Evolutionary conservation across 2,113 vertebrate genomes (phyloP), one percentile per base, ranked within the genome.

Genomic region (Archilochus colubris): DNA sequence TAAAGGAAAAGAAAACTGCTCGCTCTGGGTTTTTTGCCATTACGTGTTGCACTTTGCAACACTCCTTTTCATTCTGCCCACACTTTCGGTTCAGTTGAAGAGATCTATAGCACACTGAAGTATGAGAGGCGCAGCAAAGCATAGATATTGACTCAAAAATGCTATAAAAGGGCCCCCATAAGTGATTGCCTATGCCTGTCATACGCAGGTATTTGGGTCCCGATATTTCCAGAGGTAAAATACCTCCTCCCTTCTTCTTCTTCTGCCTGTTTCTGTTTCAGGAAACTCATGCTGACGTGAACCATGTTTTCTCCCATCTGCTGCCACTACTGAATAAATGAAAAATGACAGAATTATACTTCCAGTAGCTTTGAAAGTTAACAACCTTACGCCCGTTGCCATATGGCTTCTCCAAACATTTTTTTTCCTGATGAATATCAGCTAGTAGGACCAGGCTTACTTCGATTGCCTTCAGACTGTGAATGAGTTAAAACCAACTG

Each of bases 271-370:
- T 97, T 97, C 91, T 92, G 86, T 96, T 97, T 97, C 86, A 91
- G 94, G 94, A 96, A 96, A 96, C 95, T 95, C 91, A 95, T 66
- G 91, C 88, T 97, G 96, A 97, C 95, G 81, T 82, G 93, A 96
- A 97, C 82, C 96, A 97, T 97, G 96, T 97, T 97, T 97, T 95
- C 74, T 96, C 80, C 97, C 95, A 97, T 95, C 95, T 97, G 96
- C 96, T 79, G 66, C 90, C 93, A 90, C 93, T 91, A 93, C 69
- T 93, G 92, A 97, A 94, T 97, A 97, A 97, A 97, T 96, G 92
- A 97, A 96, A 97, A 94, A 97, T 95, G 97, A 97, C 97, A 97
- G 97, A 94, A 97, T 95, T 95, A 91, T 93, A 97, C 94, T 96
- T 96, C 94, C 90, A 96, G 93, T 96, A 95, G 96, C 95, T 96